Conservation (phyloP, 2,113 vertebrate genomes). For the Rhizomys pruinosus region DNA sequence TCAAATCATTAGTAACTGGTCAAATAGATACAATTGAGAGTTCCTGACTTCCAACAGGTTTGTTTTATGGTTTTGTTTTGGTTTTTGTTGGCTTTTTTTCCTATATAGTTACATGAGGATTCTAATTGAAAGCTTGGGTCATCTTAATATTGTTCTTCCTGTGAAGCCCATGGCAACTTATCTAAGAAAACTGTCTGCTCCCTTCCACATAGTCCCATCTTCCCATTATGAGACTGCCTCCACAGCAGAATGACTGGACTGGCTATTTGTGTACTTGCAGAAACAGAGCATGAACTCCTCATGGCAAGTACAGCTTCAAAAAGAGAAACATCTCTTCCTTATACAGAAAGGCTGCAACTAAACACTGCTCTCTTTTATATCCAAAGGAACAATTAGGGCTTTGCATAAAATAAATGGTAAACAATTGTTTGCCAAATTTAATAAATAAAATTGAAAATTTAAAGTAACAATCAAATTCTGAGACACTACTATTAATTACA, state of each 20-base stretch:
- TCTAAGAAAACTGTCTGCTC: background rate
- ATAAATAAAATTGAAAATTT: constrained; percentile 6
- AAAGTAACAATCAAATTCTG: constrained; percentile 17
- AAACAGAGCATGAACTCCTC: background rate
- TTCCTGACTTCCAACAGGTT: background rate
- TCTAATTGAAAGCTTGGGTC: background rate
- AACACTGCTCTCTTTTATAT: background rate
- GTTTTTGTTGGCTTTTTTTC: no score
- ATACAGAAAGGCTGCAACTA: background rate
- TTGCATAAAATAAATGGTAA: background rate
- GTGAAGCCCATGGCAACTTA: background rate
- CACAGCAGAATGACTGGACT: background rate
- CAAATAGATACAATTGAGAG: background rate
- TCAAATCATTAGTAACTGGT: background rate
- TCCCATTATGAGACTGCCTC: background rate
- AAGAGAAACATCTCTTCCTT: background rate
- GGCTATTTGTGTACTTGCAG: background rate
- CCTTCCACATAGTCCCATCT: background rate
- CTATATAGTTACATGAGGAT: background rate
- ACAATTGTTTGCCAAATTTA: background rate
- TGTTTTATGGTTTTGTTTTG: no score
- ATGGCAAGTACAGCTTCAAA: background rate
- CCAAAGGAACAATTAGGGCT: background rate
- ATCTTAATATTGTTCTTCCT: background rate
- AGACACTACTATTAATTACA: background rate